Evolutionary conservation across 2,888 invertebrate species (phyloP).

Genomic region (Emmelina monodactyla): DNA sequence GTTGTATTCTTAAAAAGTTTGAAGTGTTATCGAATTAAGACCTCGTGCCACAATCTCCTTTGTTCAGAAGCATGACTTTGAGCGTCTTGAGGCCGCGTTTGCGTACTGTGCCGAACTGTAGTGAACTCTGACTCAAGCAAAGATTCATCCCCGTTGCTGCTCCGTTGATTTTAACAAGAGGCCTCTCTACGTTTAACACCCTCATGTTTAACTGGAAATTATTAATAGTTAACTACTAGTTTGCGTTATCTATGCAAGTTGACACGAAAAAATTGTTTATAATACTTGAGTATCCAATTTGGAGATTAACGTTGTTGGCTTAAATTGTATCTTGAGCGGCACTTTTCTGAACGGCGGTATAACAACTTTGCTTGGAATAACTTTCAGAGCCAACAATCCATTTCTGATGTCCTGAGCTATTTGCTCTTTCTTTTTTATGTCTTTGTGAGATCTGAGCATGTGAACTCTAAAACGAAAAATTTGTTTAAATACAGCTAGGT

Average conservation of each 20-base stretch:
- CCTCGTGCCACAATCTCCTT: slow-evolving; percentile 53
- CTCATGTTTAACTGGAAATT: slow-evolving; percentile 44
- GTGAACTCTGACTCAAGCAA: slow-evolving; percentile 42
- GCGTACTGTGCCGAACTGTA: slow-evolving; percentile 53
- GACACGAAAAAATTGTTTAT: no score
- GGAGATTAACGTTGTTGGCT: slow-evolving; percentile 49
- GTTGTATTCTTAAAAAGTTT: no score
- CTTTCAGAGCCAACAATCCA: slow-evolving; percentile 44
- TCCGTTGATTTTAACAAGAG: slow-evolving; percentile 45
- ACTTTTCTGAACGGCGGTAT: slow-evolving; percentile 43
- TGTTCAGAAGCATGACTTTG: slow-evolving; percentile 50
- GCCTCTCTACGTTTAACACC: slow-evolving; percentile 41
- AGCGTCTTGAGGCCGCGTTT: slow-evolving; percentile 47
- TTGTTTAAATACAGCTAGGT: no score
- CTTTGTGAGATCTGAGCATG: slow-evolving; percentile 40
- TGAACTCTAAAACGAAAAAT: slow-evolving; percentile 27
- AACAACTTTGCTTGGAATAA: slow-evolving; percentile 37
- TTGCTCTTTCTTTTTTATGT: slow-evolving; percentile 37
- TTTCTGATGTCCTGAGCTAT: slow-evolving; percentile 42
- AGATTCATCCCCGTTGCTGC: slow-evolving; percentile 51
- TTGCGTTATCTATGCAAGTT: background rate
- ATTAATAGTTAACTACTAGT: background rate
- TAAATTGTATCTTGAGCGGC: slow-evolving; percentile 49
- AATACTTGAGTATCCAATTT: slow-evolving; percentile 43
- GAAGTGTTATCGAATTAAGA: no score